A percentile compares a stretch with the other conserved stretches of the same genome.
phyloP scores from a whole-genome alignment of 2,888 invertebrate species.

The Standfussiana lucernea region DNA sequence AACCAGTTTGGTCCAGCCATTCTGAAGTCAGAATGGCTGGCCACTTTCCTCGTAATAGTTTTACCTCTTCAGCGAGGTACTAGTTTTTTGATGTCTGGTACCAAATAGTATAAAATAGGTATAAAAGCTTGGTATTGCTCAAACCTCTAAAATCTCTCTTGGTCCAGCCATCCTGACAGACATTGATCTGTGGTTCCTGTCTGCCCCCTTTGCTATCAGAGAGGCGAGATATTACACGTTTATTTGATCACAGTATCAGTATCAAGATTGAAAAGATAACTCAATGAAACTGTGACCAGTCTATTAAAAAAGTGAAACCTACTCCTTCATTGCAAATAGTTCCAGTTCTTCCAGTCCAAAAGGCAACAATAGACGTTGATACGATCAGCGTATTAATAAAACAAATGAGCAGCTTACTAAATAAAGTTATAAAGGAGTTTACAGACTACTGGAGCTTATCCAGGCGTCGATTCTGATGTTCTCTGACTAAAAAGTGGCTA shows the following conservation, averaged over 20 bases:
- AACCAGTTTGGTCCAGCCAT: too few species aligned
- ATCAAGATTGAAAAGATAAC: conserved; percentile 46
- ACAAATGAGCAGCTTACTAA: conserved; percentile 60
- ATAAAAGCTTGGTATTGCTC: too few species aligned
- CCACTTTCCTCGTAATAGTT: too few species aligned
- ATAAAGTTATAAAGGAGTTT: conserved; percentile 37
- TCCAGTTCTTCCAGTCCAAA: conserved; percentile 50
- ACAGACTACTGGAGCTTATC: conserved; percentile 6
- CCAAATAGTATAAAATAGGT: too few species aligned
- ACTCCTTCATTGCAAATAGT: conserved; percentile 32
- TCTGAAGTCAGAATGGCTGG: too few species aligned
- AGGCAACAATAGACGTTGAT: conserved; percentile 58
- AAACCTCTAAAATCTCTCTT: too few species aligned
- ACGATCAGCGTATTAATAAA: conserved; percentile 61
- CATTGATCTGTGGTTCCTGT: neutral
- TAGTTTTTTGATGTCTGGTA: too few species aligned
- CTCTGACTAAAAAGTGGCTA: neutral
- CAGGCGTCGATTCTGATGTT: neutral
- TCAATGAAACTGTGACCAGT: conserved; percentile 19
- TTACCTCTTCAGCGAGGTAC: too few species aligned
- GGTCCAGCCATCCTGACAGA: too few species aligned
- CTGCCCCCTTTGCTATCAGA: neutral
- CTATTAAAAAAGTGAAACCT: conserved; percentile 49
- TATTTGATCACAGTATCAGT: conserved; percentile 24
- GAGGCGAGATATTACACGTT: neutral